Evolutionary conservation across 1,140 invertebrate genomes (phyloP).

Genomic region (Zaprionus ornatus): DNA sequence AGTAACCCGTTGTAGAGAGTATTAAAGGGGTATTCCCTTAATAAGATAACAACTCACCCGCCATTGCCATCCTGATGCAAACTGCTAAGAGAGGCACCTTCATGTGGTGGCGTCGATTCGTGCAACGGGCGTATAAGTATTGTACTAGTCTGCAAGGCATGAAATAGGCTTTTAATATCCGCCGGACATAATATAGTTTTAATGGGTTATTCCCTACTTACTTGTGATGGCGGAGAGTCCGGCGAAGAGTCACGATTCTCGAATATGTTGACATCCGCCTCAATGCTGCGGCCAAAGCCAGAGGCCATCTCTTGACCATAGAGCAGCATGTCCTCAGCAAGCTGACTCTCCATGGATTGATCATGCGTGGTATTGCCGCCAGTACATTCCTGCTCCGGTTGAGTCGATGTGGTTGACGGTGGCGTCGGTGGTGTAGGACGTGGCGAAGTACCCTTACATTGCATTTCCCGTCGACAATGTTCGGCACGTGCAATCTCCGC

Average conservation of each 20-base stretch:
- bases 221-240: conserved; percentile 81
- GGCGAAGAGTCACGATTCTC: conserved; percentile 80
- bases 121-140: conserved; percentile 80
- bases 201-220: conserved; percentile 19
- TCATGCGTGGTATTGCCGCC: conserved; percentile 62
- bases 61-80: conserved; percentile 73
- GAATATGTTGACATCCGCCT: conserved; percentile 79
- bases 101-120: conserved; percentile 75
- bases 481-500: conserved; percentile 94
- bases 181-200: neutral
- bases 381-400: conserved; percentile 69
- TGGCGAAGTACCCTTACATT: conserved; percentile 84
- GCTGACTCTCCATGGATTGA: conserved; percentile 77
- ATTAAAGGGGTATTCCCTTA: neutral
- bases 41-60: conserved; percentile 53
- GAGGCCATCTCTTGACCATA: conserved; percentile 63
- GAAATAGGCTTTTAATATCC: neutral
- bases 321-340: conserved; percentile 74
- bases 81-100: conserved; percentile 72
- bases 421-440: conserved; percentile 82
- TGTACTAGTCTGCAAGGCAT: conserved; percentile 73
- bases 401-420: conserved; percentile 79
- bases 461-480: conserved; percentile 90
- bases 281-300: conserved; percentile 61
- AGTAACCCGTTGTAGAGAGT: neutral